Conservation (phyloP, 1,140 invertebrate species). For the Antheraea pernyi region DNA sequence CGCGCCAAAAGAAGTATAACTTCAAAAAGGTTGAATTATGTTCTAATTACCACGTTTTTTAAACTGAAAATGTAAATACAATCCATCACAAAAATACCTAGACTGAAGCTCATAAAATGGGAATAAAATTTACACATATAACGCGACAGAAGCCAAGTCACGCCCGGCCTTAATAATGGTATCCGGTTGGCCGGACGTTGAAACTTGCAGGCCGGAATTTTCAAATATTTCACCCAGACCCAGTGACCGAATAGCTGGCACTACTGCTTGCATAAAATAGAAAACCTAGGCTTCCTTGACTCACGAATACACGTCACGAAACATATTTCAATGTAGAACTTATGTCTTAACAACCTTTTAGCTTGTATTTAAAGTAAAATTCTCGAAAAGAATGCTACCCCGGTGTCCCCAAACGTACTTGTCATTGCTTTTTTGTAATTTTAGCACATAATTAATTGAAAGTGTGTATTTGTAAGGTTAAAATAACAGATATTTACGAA, state of each 20-base stretch:
- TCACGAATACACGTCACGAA: not conserved
- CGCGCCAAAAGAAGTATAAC: no score
- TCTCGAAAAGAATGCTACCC: no score
- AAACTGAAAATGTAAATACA: not conserved
- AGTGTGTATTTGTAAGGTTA: no score
- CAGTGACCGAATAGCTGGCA: constrained; percentile 1
- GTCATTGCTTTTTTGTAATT: no score
- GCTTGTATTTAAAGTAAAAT: no score
- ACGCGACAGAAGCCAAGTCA: not conserved
- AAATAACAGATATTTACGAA: no score
- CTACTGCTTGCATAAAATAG: not conserved
- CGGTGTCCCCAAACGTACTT: no score
- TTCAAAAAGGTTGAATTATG: no score
- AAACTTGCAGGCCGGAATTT: not conserved
- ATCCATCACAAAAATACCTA: not conserved
- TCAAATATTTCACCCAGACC: not conserved
- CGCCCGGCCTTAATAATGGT: constrained; percentile 1
- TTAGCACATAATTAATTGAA: no score
- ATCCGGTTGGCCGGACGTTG: not conserved
- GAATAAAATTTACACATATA: not conserved
- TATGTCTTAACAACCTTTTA: no score
- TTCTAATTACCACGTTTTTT: not conserved
- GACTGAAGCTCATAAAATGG: not conserved
- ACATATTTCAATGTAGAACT: not conserved
- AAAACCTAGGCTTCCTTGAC: not conserved